Evolutionary conservation across 2,113 vertebrate genomes (phyloP), one percentile per base, ranked within the genome.

Genomic region (Boleophthalmus pectinirostris): DNA sequence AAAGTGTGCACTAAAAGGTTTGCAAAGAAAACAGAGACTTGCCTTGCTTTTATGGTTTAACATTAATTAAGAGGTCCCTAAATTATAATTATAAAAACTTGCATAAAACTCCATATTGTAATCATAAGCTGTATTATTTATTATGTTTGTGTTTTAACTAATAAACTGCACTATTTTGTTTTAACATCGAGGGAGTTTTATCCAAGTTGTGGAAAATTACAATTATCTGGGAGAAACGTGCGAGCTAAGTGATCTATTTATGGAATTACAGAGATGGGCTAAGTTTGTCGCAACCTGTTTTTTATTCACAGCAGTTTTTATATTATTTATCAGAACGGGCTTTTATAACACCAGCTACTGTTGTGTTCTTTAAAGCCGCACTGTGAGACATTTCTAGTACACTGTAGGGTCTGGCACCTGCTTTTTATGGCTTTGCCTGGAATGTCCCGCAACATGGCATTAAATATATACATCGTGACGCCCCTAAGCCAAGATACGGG

Each of bases 141-240:
- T 43, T 43, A 10, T 43, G 8, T 10, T 10, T 51, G 51, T 8
- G 1, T 54, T 51, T 49, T 51, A n/a, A 54, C n/a, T 54, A 21
- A 10, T 54, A 21, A 21, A 54, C 6, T 10, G 8, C 51, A 51
- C 16, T 10, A 10, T 43, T 43, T 43, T 43, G 38, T 43, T 43
- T 10, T 43, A 43, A 43, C 38, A 29, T 2, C 2, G 2, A n/a
- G 21, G 2, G 21, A 23, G 54, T 13, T 23, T 57, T 57, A 24
- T 57, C 54, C 7, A 25, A 25, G n/a, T 13, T 12, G 79, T 74
- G 65, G 77, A 67, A 66, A 82, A 85, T 79, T 73, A 79, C 73
- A 80, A 72, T 68, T 70, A 69, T 79, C 82, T 65, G 63, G 46
- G 63, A 70, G 81, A 51, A 75, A 4, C 3, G 54, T 15, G 12